These are phyloP conservation scores for Notechis scutatus DNA, from an alignment of 2,113 vertebrate genomes.

Conservation along the genomic window DNA sequence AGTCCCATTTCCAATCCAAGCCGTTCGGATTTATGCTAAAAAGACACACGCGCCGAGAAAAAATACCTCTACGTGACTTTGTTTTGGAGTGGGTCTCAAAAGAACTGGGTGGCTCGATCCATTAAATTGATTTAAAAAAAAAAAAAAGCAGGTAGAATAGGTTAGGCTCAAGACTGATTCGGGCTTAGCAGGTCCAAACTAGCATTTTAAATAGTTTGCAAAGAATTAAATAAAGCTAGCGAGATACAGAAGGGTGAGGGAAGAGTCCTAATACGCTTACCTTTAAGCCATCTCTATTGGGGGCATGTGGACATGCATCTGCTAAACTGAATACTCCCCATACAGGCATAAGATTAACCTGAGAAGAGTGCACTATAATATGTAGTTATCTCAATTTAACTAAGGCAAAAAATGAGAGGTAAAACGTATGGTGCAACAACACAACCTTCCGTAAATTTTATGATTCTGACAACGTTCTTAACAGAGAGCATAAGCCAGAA, in stretches of 20 bases:
- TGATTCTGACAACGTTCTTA: neutral
- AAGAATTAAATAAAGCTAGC: neutral
- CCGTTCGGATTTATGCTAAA: neutral
- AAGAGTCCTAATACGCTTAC: neutral
- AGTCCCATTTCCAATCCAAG: neutral
- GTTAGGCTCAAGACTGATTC: no score
- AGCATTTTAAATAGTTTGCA: neutral
- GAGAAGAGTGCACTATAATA: neutral
- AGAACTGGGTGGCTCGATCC: neutral
- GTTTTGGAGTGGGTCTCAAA: neutral
- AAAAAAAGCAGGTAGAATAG: neutral
- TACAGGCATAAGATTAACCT: no score
- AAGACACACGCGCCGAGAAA: neutral
- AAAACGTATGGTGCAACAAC: slow-evolving; percentile 24
- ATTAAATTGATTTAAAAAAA: neutral
- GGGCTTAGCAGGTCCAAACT: neutral
- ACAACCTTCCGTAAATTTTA: slow-evolving; percentile 5
- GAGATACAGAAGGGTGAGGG: neutral
- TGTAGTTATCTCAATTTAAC: neutral
- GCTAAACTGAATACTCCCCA: neutral
- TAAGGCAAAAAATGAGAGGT: slow-evolving; percentile 10
- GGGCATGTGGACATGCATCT: no score
- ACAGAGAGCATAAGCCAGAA: neutral
- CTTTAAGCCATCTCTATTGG: neutral
- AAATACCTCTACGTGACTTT: neutral